These are phyloP conservation scores for Agrenia bidenticulata DNA, from an alignment of 2,888 invertebrate genomes.

Conservation along the genomic window DNA sequence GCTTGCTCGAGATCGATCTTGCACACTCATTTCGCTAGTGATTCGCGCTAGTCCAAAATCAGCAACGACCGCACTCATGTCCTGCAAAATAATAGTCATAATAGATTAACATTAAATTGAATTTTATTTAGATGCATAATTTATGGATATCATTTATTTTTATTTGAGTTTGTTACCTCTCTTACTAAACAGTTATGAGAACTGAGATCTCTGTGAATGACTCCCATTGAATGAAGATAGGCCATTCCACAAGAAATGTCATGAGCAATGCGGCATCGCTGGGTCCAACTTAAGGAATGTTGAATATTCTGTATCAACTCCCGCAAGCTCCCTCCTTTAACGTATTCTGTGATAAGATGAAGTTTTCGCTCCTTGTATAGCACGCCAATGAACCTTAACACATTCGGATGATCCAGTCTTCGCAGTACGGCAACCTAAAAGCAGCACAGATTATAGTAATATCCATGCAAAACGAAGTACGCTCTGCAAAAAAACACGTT, in stretches of 20 bases:
- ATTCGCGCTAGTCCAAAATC: constrained; percentile 87
- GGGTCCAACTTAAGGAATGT: constrained; percentile 73
- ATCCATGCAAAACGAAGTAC: too few relatives aligned
- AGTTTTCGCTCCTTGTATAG: constrained; percentile 88
- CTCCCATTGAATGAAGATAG: constrained; percentile 90
- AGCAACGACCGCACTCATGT: constrained; percentile 89
- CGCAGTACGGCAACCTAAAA: constrained; percentile 82
- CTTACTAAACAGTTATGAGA: constrained; percentile 91
- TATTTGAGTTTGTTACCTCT: constrained; percentile 61
- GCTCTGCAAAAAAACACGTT: constrained; percentile 67
- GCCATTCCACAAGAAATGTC: constrained; percentile 93
- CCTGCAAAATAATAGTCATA: constrained; percentile 63
- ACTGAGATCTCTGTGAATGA: constrained; percentile 92
- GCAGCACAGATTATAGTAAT: too few relatives aligned
- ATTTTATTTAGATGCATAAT: too few relatives aligned
- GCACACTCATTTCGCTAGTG: constrained; percentile 52
- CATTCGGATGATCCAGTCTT: constrained; percentile 84
- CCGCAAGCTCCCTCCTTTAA: constrained; percentile 86
- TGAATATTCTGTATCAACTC: constrained; percentile 75
- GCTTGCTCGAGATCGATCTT: constrained; percentile 46
- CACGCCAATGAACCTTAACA: constrained; percentile 87
- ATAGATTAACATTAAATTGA: neutral
- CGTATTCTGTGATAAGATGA: constrained; percentile 89
- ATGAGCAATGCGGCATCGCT: constrained; percentile 79
- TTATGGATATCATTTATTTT: too few relatives aligned